phyloP scores from a whole-genome alignment of 2,888 invertebrate genomes.

The Willowsia nigromaculata region DNA sequence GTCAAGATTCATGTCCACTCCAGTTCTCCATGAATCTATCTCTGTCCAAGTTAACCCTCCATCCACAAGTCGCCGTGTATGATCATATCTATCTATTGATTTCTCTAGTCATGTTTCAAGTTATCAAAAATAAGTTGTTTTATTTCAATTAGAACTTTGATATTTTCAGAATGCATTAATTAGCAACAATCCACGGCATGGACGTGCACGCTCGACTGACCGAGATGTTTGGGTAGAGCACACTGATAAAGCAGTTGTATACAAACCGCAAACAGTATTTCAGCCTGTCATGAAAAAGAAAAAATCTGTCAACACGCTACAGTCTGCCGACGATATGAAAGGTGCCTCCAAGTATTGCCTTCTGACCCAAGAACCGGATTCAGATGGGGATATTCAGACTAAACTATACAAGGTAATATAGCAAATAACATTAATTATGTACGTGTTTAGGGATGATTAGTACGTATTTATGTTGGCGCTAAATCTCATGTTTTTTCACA shows the following conservation, averaged over 20 bases:
- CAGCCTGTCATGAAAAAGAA: slow-evolving; percentile 91
- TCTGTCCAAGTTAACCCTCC: slow-evolving; percentile 16
- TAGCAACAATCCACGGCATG: slow-evolving; percentile 87
- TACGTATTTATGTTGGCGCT: not conserved
- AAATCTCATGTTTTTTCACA: not conserved
- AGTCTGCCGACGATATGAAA: slow-evolving; percentile 85
- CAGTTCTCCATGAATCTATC: slow-evolving; percentile 45
- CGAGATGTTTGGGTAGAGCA: slow-evolving; percentile 93
- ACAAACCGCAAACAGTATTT: slow-evolving; percentile 89
- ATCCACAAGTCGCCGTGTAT: slow-evolving; percentile 49
- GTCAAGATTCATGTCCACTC: slow-evolving; percentile 62
- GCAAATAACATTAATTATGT: not conserved
- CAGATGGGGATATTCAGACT: slow-evolving; percentile 95
- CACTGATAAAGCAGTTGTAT: slow-evolving; percentile 86
- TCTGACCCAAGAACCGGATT: slow-evolving; percentile 94
- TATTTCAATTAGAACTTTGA: slow-evolving; percentile 79
- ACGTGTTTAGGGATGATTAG: no score
- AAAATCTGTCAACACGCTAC: slow-evolving; percentile 88
- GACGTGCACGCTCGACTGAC: slow-evolving; percentile 90
- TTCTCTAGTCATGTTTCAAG: no score
- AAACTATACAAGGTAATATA: slow-evolving; percentile 89
- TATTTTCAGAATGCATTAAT: slow-evolving; percentile 84
- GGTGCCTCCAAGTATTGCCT: slow-evolving; percentile 91
- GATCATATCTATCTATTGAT: not conserved
- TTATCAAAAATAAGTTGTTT: no score